phyloP scores from a whole-genome alignment of 2,888 invertebrate species.

The Frankliniella fusca region DNA sequence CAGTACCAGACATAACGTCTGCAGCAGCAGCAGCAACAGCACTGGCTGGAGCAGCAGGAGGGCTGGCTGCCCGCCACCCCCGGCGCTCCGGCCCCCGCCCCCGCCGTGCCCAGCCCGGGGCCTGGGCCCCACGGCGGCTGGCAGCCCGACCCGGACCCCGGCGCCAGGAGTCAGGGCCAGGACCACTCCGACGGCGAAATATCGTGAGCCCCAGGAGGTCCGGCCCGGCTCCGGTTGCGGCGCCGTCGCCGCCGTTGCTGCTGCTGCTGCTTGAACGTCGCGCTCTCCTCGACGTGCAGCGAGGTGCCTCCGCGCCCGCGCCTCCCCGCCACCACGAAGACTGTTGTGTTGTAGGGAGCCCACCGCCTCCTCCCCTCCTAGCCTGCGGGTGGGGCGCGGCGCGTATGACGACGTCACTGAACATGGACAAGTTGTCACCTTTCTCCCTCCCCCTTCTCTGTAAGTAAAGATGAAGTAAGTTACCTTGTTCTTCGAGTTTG shows the following conservation, averaged over 20 bases:
- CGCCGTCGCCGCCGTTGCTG: background rate
- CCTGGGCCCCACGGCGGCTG: background rate
- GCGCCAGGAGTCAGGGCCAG: background rate
- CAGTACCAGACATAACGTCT: slow-evolving; percentile 89
- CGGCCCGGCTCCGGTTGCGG: background rate
- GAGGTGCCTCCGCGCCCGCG: background rate
- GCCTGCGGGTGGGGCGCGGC: too few species aligned
- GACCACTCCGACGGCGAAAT: background rate
- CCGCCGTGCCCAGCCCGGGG: background rate
- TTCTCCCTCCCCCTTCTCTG: too few species aligned
- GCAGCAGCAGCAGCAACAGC: slow-evolving; percentile 27
- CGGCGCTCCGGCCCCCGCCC: background rate
- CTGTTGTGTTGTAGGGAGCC: background rate
- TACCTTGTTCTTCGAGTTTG: too few species aligned
- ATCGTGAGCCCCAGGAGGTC: background rate
- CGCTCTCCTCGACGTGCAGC: background rate
- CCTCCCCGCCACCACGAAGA: background rate
- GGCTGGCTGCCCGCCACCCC: background rate
- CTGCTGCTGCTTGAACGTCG: background rate
- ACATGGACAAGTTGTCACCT: too few species aligned
- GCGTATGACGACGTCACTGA: too few species aligned
- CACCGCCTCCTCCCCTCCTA: too few species aligned
- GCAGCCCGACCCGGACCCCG: background rate
- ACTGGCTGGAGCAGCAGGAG: slow-evolving; percentile 23
- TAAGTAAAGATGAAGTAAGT: too few species aligned